Base-by-base conservation (phyloP, 2,888 invertebrate species). In the Zhuqinia jingwanae region DNA sequence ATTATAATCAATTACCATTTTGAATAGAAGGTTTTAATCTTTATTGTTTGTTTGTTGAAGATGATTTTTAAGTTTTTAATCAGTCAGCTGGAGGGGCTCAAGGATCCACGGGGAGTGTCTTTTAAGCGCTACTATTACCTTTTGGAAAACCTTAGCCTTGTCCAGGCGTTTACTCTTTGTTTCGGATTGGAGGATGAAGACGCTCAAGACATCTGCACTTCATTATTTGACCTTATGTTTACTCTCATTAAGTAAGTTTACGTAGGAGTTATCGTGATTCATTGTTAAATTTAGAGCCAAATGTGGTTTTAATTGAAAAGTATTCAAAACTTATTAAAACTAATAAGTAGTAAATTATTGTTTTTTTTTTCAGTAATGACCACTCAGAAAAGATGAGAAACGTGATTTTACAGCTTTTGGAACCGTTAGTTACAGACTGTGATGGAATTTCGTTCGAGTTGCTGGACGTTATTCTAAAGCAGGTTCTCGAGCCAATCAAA, bases 151-250 rank as follows among this genome's bases (percentile, higher is more conserved):
- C 94, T 99, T 91, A 98, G 98, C 0, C 98, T 98, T 92, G 98
- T 99, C 47, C 99, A 99, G 93, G 97, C 98, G 0, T 99, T 99
- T 93, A 99, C 99, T 93, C 98, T 99, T 96, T 99, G 98, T 92
- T 97, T 99, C 92, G 99, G 99, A 92, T 93, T 99, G 85, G 99
- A 98, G 92, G 98, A 99, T 0, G 76, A 56, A 0, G 30, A 27
- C 93, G 98, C 97, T 91, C 98, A 98, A 92, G 97, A 98, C 93
- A 98, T 99, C 91, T 98, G 99, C 93, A 97, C 97, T 92, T 96
- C 96, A 13, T 94, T 99, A 1, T 99, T 98, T 93, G 95, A 96
- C 83, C 95, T 98, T 79, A 97, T 99, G 95, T 98, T 99, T 92
- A 96, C 96, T 93, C 97, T 98, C 92, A 97, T 98, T 91, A 98